Conservation (phyloP, 2,888 invertebrate species). For the Erpobdella octoculata region DNA sequence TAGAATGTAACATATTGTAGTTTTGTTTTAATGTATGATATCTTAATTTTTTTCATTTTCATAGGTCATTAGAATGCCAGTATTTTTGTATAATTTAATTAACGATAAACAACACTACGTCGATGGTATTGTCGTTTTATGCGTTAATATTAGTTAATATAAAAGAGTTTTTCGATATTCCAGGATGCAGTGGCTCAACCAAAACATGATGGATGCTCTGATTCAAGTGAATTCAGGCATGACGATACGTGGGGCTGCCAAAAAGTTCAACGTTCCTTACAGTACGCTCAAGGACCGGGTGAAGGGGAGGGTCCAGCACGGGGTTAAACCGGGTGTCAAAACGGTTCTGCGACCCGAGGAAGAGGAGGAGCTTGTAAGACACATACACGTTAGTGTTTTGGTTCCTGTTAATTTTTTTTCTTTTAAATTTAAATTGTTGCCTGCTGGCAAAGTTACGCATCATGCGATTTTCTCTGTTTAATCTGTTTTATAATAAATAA, state of each 20-base stretch:
- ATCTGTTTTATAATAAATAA: neutral
- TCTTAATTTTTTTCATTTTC: too few relatives aligned
- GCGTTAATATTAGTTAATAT: too few relatives aligned
- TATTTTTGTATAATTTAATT: too few relatives aligned
- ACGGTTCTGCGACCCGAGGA: constrained; percentile 39
- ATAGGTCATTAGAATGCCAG: too few relatives aligned
- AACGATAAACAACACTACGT: too few relatives aligned
- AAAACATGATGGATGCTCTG: constrained; percentile 39
- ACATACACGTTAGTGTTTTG: constrained; percentile 33
- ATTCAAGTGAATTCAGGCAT: constrained; percentile 35
- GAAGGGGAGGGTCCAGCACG: constrained; percentile 38
- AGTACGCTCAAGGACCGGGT: constrained; percentile 39
- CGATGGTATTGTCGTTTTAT: too few relatives aligned
- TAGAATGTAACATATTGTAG: too few relatives aligned
- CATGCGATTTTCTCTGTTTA: neutral
- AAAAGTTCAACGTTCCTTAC: constrained; percentile 39
- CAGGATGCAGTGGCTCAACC: constrained; percentile 39
- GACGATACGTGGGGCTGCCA: constrained; percentile 41
- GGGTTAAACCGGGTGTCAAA: constrained; percentile 40
- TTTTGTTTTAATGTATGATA: too few relatives aligned
- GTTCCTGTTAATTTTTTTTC: neutral
- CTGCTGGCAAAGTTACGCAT: neutral
- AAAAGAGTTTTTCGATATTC: neutral
- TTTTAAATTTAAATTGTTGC: neutral
- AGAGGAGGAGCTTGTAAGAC: constrained; percentile 37